Conservation (phyloP, 1,140 invertebrate species). For the Tribolium madens region DNA sequence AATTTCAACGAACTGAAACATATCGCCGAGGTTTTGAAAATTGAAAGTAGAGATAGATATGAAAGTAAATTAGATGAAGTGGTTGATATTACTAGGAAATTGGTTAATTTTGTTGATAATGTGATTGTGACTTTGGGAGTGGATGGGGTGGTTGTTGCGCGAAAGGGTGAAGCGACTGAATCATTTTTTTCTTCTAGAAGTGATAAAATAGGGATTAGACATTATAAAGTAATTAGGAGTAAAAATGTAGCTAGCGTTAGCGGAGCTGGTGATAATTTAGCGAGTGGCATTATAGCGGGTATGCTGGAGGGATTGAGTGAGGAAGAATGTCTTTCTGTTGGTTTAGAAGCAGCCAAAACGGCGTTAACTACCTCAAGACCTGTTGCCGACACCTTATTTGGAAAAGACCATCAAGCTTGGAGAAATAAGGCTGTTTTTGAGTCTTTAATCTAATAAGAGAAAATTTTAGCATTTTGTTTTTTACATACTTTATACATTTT, state of each 20-base stretch:
- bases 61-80: slow-evolving; percentile 58
- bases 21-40: slow-evolving; percentile 66
- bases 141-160: slow-evolving; percentile 69
- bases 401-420: slow-evolving; percentile 23
- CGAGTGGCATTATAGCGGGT: slow-evolving; percentile 71
- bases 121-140: slow-evolving; percentile 72
- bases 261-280: slow-evolving; percentile 76
- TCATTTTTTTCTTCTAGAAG: slow-evolving; percentile 45
- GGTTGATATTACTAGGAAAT: slow-evolving; percentile 53
- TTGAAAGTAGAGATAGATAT: slow-evolving; percentile 36
- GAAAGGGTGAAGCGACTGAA: slow-evolving; percentile 56
- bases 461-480: background rate
- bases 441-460: background rate
- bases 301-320: slow-evolving; percentile 67
- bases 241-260: slow-evolving; percentile 71
- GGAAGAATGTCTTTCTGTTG: slow-evolving; percentile 68
- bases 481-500: background rate
- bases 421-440: background rate
- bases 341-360: slow-evolving; percentile 69
- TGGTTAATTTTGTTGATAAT: slow-evolving; percentile 65
- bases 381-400: slow-evolving; percentile 51
- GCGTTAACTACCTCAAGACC: slow-evolving; percentile 64
- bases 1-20: slow-evolving; percentile 78
- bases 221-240: slow-evolving; percentile 67
- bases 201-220: slow-evolving; percentile 56